phyloP scores from a whole-genome alignment of 1,140 invertebrate genomes.

The Penaeus indicus region DNA sequence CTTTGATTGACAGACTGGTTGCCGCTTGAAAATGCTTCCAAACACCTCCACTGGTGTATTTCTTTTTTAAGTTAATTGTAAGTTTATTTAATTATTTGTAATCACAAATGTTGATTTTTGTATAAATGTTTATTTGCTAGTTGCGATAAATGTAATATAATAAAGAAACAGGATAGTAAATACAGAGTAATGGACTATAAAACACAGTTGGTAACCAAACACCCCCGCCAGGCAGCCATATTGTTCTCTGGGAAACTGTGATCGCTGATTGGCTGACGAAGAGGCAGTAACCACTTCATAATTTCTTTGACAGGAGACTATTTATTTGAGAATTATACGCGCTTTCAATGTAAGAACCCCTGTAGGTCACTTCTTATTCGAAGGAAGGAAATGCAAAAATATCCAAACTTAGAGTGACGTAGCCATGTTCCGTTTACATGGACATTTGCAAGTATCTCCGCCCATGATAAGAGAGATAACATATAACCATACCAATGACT shows the following conservation, averaged over 20 bases:
- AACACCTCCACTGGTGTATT: no score
- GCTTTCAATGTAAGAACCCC: background rate
- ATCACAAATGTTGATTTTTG: no score
- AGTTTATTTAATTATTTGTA: background rate
- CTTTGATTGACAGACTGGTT: constrained; percentile 57
- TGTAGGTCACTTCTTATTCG: background rate
- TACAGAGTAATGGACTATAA: no score
- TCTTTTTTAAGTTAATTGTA: background rate
- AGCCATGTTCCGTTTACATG: no score
- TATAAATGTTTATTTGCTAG: no score
- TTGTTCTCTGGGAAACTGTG: constrained; percentile 49
- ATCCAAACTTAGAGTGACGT: background rate
- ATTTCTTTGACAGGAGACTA: constrained; percentile 45
- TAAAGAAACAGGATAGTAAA: no score
- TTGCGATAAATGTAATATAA: no score
- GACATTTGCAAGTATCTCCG: constrained; percentile 17
- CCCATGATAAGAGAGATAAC: constrained; percentile 42
- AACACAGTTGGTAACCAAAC: background rate
- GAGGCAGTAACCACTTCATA: constrained; percentile 56
- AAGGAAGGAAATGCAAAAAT: background rate
- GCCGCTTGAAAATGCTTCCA: background rate
- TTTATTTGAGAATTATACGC: constrained; percentile 22
- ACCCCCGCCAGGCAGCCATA: constrained; percentile 48
- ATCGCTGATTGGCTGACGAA: constrained; percentile 48
- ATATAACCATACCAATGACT: constrained; percentile 14